These are phyloP conservation scores for Pocillopora meandrina DNA, from an alignment of 92 coral and sea anemone species.

Conservation along the genomic window DNA sequence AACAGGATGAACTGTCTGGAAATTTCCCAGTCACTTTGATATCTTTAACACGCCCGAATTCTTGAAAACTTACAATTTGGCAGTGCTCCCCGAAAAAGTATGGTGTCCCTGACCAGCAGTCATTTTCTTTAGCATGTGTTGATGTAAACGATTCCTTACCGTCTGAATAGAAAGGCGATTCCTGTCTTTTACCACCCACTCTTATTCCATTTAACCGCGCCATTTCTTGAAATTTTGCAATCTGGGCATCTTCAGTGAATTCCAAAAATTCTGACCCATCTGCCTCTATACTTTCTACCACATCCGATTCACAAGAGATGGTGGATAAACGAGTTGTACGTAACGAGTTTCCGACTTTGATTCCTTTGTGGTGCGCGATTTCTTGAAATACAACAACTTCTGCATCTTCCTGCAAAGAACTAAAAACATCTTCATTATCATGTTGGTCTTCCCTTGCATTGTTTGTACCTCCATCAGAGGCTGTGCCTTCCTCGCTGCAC, in stretches of 20 bases:
- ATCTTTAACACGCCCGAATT: constrained; percentile 56
- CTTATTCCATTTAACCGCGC: constrained; percentile 66
- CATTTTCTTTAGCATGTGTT: no score
- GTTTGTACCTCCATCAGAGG: not conserved
- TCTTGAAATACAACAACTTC: constrained; percentile 29
- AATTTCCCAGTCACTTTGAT: constrained; percentile 45
- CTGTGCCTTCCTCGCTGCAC: not conserved
- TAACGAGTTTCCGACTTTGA: constrained; percentile 10
- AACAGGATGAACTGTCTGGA: not conserved
- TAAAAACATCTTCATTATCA: not conserved
- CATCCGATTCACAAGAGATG: not conserved
- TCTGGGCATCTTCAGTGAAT: constrained; percentile 26
- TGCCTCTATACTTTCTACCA: not conserved
- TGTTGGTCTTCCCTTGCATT: no score
- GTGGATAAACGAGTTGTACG: not conserved
- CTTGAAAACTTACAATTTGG: constrained; percentile 41
- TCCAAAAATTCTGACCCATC: not conserved
- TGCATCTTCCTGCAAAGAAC: constrained; percentile 1
- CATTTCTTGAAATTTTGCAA: constrained; percentile 47
- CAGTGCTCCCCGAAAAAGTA: no score
- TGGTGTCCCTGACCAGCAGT: no score
- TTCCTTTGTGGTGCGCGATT: constrained; percentile 42
- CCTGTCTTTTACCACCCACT: constrained; percentile 14
- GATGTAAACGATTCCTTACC: no score
- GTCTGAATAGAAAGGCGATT: no score